Base-by-base conservation (phyloP, 1,140 invertebrate species). In the Papilio helenus region DNA sequence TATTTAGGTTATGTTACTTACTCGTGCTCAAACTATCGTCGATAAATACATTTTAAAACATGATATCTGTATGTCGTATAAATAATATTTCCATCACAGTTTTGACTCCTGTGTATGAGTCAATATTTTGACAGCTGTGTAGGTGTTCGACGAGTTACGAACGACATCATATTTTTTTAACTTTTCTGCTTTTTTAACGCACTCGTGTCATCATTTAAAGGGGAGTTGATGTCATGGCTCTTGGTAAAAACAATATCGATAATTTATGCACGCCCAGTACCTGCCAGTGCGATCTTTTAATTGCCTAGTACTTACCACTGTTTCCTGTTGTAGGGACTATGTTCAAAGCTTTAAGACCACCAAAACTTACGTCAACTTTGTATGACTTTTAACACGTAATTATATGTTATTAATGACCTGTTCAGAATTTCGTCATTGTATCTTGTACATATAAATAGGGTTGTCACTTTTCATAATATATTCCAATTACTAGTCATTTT, bases 91-190 rank as follows among this genome's bases (percentile, higher is more conserved):
- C 26, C 14, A 5, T 16, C 23, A 14, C 61, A 65, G 26, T 65
- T 65, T 29, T 29, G 26, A 65, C 61, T 65, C 61, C 26, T 65
- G 61, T 29, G 23, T 3, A 26, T 65, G 26, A 29, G 14, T 65
- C 72, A 73, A 73, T 73, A 44, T 73, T 73, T 46, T 73, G 72
- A 12, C 72, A 73, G 72, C 72, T 73, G 72, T 26, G 18, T 73
- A 39, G 39, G 8, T 44, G 20, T 14, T n/a, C 20, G 72, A 46
- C 42, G 72, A 73, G 9, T 46, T 23, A 73, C 42, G 44, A 23
- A 73, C 72, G 72, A 44, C 20, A 44, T n/a, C 39, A 51, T 26
- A 73, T 51, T 73, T 73, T n/a, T 73, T 73, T 73, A 73, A 46
- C 42, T 73, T 73, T 51, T 46, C 20, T 73, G 72, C 42, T 73